phyloP scores from a whole-genome alignment of 2,113 vertebrate species.

The Lutjanus erythropterus region DNA sequence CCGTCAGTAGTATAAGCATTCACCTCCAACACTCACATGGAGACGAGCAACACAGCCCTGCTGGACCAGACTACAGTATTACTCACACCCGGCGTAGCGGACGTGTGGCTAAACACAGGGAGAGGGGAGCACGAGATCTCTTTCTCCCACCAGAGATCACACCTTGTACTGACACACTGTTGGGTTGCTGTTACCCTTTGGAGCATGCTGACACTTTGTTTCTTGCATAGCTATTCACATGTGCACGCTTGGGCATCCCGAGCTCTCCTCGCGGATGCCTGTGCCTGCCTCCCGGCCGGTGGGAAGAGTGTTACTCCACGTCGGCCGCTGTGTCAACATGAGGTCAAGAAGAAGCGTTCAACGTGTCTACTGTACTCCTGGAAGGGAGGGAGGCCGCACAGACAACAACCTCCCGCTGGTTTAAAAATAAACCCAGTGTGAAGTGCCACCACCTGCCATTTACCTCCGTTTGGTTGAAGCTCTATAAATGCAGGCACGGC shows the following conservation, averaged over 20 bases:
- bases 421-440: constrained; percentile 84
- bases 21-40: constrained; percentile 44
- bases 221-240: constrained; percentile 79
- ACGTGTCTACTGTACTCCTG: constrained; percentile 63
- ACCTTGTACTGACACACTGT: constrained; percentile 73
- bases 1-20: constrained; percentile 75
- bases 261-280: constrained; percentile 62
- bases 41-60: constrained; percentile 36
- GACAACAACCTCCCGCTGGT: constrained; percentile 68
- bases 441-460: constrained; percentile 80
- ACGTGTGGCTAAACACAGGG: constrained; percentile 53
- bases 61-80: constrained; percentile 64
- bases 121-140: constrained; percentile 51
- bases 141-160: constrained; percentile 73
- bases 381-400: constrained; percentile 30
- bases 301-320: constrained; percentile 56
- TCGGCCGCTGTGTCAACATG: constrained; percentile 78
- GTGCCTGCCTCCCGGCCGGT: constrained; percentile 34
- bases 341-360: constrained; percentile 78
- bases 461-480: constrained; percentile 77
- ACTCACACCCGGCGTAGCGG: constrained; percentile 54
- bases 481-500: constrained; percentile 76
- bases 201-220: constrained; percentile 76
- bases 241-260: constrained; percentile 65
- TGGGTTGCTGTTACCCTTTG: constrained; percentile 61